phyloP scores from a whole-genome alignment of 2,888 invertebrate genomes.

The Epinotia ramella region DNA sequence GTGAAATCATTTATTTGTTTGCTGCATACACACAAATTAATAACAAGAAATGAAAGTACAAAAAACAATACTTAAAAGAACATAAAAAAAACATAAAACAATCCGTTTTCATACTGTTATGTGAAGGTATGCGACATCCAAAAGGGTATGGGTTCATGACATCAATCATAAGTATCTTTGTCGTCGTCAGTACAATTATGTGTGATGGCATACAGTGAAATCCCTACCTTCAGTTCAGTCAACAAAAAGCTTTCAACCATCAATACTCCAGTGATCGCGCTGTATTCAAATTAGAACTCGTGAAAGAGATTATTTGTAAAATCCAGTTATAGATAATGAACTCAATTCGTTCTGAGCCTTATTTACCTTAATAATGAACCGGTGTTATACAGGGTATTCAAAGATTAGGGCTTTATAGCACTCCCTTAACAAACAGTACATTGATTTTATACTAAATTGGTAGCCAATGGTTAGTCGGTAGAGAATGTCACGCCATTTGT shows the following conservation, averaged over 20 bases:
- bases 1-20: too few species aligned
- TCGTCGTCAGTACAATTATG: too few species aligned
- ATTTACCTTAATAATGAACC: slow-evolving; percentile 30
- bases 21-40: too few species aligned
- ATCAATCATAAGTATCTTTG: too few species aligned
- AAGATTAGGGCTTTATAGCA: background rate
- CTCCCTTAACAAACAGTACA: background rate
- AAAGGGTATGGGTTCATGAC: too few species aligned
- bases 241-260: background rate
- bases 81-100: too few species aligned
- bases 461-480: too few species aligned
- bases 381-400: slow-evolving; percentile 25
- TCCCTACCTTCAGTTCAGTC: background rate
- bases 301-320: background rate
- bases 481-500: too few species aligned
- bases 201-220: background rate
- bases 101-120: too few species aligned
- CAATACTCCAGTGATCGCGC: background rate
- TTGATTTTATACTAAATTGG: background rate
- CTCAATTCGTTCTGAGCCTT: slow-evolving; percentile 6
- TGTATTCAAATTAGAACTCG: background rate
- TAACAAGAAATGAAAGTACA: too few species aligned
- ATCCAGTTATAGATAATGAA: slow-evolving; percentile 4
- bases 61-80: too few species aligned
- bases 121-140: too few species aligned